Evolutionary conservation across 2,888 invertebrate species (phyloP).

Genomic region (Caenorhabditis sp.): DNA sequence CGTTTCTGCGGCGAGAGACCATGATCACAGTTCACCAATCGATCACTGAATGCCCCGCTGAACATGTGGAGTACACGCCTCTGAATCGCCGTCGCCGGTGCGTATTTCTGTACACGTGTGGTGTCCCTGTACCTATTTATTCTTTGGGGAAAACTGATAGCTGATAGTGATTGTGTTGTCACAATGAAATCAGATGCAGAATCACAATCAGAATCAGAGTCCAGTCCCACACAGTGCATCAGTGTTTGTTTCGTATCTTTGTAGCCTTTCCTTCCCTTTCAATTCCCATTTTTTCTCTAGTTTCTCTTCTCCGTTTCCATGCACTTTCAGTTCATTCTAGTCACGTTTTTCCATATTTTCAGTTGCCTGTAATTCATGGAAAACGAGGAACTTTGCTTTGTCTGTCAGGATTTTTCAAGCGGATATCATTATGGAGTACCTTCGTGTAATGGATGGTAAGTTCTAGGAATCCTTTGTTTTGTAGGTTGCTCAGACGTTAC

Average conservation of each 20-base stretch:
- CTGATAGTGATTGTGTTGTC: too few species aligned
- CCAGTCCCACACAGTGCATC: too few species aligned
- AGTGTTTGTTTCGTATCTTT: slow-evolving; percentile 15
- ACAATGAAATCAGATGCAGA: too few species aligned
- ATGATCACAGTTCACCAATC: slow-evolving; percentile 60
- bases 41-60: slow-evolving; percentile 29
- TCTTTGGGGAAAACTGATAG: neutral
- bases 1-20: slow-evolving; percentile 48
- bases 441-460: slow-evolving; percentile 78
- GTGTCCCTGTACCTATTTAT: neutral
- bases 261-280: too few species aligned
- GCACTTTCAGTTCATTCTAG: neutral
- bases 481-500: too few species aligned
- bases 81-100: slow-evolving; percentile 12
- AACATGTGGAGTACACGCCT: slow-evolving; percentile 39
- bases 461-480: neutral
- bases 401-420: slow-evolving; percentile 79
- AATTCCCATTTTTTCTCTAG: too few species aligned
- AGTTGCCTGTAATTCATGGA: slow-evolving; percentile 19
- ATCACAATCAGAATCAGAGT: too few species aligned
- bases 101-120: neutral
- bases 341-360: slow-evolving; percentile 1
- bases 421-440: slow-evolving; percentile 82
- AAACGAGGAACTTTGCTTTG: slow-evolving; percentile 70
- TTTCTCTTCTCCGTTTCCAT: too few species aligned